Evolutionary conservation across 2,888 invertebrate genomes (phyloP).

Genomic region (Drosophila meridiana): DNA sequence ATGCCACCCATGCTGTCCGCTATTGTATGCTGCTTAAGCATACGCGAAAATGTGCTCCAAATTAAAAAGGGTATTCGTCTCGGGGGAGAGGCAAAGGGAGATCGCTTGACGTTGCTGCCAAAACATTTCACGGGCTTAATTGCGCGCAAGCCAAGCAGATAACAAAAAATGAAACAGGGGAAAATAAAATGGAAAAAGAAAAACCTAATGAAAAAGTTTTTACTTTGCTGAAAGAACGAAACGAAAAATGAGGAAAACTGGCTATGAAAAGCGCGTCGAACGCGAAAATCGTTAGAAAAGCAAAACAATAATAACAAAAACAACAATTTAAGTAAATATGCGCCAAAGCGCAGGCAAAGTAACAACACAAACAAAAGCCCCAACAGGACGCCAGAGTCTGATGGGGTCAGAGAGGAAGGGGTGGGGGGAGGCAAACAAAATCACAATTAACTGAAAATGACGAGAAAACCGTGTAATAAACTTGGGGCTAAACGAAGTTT

Average conservation of each 20-base stretch:
- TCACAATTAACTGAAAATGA: conserved; percentile 80
- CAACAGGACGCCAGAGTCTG: conserved; percentile 6
- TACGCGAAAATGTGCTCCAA: conserved; percentile 54
- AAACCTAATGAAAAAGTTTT: conserved; percentile 77
- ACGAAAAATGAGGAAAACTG: conserved; percentile 33
- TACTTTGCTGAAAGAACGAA: conserved; percentile 24
- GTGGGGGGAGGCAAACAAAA: conserved; percentile 69
- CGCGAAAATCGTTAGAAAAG: conserved; percentile 65
- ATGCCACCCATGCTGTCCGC: conserved; percentile 14
- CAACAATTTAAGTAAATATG: conserved; percentile 71
- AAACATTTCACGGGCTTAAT: conserved; percentile 75
- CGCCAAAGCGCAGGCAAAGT: conserved; percentile 67
- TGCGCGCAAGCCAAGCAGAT: conserved; percentile 75
- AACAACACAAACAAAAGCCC: conserved; percentile 64
- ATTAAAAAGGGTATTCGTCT: conserved; percentile 70
- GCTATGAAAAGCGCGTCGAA: conserved; percentile 61
- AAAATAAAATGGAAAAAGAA: conserved; percentile 20
- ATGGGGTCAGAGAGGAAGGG: neutral
- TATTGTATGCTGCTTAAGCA: conserved; percentile 25
- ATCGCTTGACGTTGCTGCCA: conserved; percentile 35
- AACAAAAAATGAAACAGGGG: conserved; percentile 41
- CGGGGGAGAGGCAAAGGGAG: conserved; percentile 19
- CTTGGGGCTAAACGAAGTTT: neutral
- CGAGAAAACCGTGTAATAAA: conserved; percentile 31
- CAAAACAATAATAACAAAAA: conserved; percentile 68